Percentiles rank a stretch among this genome's conserved stretches.
Evolutionary conservation across 2,888 invertebrate genomes (phyloP).

Genomic region (Netelia virgata): DNA sequence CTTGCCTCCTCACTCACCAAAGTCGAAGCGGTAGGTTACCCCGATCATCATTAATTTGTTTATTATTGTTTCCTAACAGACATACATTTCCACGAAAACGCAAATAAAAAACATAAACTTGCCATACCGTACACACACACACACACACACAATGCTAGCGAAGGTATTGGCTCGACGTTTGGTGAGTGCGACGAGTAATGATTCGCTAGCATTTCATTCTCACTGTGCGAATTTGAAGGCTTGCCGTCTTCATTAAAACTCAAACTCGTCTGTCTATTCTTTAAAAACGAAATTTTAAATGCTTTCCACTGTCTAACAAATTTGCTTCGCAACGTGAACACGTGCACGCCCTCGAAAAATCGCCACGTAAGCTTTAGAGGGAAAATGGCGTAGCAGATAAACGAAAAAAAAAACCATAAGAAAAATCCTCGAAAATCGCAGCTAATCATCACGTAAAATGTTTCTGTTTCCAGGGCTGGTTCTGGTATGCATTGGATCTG

Average conservation of each 20-base stretch:
- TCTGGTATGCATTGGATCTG: slow-evolving; percentile 78
- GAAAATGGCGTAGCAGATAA: slow-evolving; percentile 44
- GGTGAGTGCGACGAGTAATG: slow-evolving; percentile 70
- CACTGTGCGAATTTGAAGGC: slow-evolving; percentile 65
- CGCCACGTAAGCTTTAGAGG: slow-evolving; percentile 52
- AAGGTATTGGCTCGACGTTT: slow-evolving; percentile 63
- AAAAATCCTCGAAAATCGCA: slow-evolving; percentile 45
- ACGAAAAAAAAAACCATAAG: slow-evolving; percentile 28
- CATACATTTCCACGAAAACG: slow-evolving; percentile 11
- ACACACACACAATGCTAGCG: slow-evolving; percentile 63
- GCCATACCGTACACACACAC: slow-evolving; percentile 21
- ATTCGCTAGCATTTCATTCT: slow-evolving; percentile 69
- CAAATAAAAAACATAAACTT: slow-evolving; percentile 26
- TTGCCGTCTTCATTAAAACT: slow-evolving; percentile 43
- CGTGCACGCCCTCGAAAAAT: slow-evolving; percentile 64
- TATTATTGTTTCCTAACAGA: slow-evolving; percentile 16
- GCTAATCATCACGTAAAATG: slow-evolving; percentile 74
- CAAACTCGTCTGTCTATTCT: neutral
- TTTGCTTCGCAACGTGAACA: neutral
- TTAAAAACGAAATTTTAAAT: neutral
- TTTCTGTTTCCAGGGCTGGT: slow-evolving; percentile 82
- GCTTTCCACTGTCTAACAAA: neutral
- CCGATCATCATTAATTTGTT: slow-evolving; percentile 16
- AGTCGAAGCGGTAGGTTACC: slow-evolving; percentile 88
- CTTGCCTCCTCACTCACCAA: slow-evolving; percentile 87